Base-by-base conservation (phyloP, 2,888 invertebrate genomes). In the Cotesia congregata region DNA sequence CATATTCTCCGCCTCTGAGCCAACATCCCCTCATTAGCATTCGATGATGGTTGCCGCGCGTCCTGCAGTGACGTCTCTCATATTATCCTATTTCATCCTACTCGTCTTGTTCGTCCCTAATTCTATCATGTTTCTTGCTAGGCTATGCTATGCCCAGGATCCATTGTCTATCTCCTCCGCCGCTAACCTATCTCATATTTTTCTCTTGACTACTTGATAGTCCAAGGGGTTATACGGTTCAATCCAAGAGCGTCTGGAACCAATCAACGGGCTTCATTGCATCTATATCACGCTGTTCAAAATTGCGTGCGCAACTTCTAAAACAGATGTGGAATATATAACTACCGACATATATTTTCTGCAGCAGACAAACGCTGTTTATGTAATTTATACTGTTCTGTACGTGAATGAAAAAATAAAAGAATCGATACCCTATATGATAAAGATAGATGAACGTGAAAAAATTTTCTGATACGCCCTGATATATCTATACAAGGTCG, bases 21-120 rank as follows among this genome's bases (percentile, higher is more conserved):
- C 83, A 83, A 85, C 85, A 86, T 87, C 88, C 87, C 88, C 89
- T 88, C 89, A 89, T 89, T 89, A 89, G 89, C 89, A 89, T 88
- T 89, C 89, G 88, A 88, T 88, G 88, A 89, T 89, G 89, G 88
- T 88, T 87, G 89, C 88, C 86, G 86, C 72, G 79, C 86, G 86
- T 88, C 86, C 86, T 88, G 88, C 87, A 86, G 86, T 85, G 86
- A 76, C 77, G 77, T 80, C 71, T 40, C 83, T 81, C 83, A 84
- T 85, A 86, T 87, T 88, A 86, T 88, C 85, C 86, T 86, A 82
- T 78, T 79, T 61, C 41, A 65, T 64, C 70, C 60, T 72, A 61
- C 40, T 78, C 79, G 70, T 65, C 75, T 65, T 69, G 39, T 62
- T 30, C 68, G 64, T 74, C 77, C 75, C 78, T 74, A 61, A 60